Conservation (phyloP, 1,140 invertebrate species). For the Sarcophaga peregrina region DNA sequence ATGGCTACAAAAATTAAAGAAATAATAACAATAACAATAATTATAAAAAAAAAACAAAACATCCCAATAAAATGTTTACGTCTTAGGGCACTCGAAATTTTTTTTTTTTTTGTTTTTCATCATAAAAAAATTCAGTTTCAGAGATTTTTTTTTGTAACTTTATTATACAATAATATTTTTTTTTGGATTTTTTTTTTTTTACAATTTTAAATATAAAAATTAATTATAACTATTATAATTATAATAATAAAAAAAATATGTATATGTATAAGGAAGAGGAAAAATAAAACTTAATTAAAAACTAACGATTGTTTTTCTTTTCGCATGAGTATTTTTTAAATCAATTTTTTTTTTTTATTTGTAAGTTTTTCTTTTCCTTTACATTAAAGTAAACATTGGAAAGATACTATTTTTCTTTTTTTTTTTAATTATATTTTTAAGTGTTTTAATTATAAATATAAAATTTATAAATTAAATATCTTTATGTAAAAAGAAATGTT, state of each 20-base stretch:
- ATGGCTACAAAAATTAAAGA: slow-evolving; percentile 20
- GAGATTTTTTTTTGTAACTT: slow-evolving; percentile 27
- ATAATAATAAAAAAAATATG: slow-evolving; percentile 29
- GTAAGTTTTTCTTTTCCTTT: slow-evolving; percentile 15
- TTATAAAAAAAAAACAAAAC: background rate
- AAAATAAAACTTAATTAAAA: slow-evolving; percentile 22
- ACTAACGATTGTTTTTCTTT: slow-evolving; percentile 35
- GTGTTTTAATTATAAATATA: slow-evolving; percentile 5
- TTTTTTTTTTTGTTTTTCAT: background rate
- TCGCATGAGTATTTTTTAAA: slow-evolving; percentile 32
- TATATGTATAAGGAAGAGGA: slow-evolving; percentile 29
- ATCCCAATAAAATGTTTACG: background rate
- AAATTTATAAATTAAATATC: background rate
- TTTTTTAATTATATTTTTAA: slow-evolving; percentile 1
- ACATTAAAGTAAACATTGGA: too few species aligned
- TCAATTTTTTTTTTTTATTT: slow-evolving; percentile 26
- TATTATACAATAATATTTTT: slow-evolving; percentile 34
- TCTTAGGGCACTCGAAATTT: background rate
- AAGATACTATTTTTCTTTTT: too few species aligned
- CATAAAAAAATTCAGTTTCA: background rate
- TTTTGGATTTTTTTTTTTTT: slow-evolving; percentile 16
- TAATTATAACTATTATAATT: slow-evolving; percentile 12
- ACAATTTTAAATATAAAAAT: slow-evolving; percentile 10
- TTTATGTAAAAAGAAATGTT: slow-evolving; percentile 19
- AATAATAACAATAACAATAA: background rate